Percentiles rank a stretch among this genome's conserved stretches.
phyloP scores from a whole-genome alignment of 2,113 vertebrate genomes.

The Todiramphus saurophagus region DNA sequence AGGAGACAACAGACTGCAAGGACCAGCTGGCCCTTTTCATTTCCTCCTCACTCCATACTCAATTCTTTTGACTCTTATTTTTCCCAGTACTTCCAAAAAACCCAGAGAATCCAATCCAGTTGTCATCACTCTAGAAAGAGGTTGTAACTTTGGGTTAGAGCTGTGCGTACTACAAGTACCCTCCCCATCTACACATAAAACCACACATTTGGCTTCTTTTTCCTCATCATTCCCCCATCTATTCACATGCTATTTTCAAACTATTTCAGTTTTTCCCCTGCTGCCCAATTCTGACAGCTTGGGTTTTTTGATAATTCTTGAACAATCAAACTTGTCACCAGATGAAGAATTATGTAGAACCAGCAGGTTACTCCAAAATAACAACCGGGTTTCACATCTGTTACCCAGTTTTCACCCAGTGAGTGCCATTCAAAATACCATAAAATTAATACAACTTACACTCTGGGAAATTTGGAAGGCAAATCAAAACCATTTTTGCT shows the following conservation, averaged over 20 bases:
- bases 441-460: neutral
- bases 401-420: neutral
- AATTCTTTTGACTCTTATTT: neutral
- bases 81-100: neutral
- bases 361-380: neutral
- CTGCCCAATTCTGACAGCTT: neutral
- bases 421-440: accelerated
- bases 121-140: too few relatives aligned
- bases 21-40: neutral
- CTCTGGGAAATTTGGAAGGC: neutral
- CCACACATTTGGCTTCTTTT: neutral
- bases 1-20: neutral
- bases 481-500: accelerated
- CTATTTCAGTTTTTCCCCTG: neutral
- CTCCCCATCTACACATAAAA: neutral
- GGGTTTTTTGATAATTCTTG: neutral
- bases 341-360: neutral
- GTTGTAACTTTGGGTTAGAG: neutral
- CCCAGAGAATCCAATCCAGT: neutral
- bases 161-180: neutral
- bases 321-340: neutral
- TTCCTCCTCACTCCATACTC: neutral
- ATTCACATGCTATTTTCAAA: neutral
- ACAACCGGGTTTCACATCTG: neutral
- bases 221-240: neutral